phyloP scores from a whole-genome alignment of 2,888 invertebrate species.

The Noctua fimbriata region DNA sequence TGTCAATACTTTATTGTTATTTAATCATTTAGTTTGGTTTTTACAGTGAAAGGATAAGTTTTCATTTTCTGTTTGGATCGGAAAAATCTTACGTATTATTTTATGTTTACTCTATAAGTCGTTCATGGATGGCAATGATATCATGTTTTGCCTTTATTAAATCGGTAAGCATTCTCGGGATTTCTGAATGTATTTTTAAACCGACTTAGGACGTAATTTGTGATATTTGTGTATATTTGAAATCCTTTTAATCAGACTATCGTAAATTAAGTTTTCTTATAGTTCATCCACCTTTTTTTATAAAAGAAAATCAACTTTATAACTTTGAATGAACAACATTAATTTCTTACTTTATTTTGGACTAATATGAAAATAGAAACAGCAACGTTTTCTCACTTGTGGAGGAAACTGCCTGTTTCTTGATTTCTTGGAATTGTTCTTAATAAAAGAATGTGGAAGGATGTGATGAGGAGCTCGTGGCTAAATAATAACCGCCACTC shows the following conservation, averaged over 20 bases:
- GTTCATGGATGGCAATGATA: not conserved
- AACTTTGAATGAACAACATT: not conserved
- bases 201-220: not conserved
- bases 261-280: not conserved
- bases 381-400: not conserved
- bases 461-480: too few species aligned
- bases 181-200: constrained; percentile 10
- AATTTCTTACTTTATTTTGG: not conserved
- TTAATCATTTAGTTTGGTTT: not conserved
- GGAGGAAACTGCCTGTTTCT: not conserved
- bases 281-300: not conserved
- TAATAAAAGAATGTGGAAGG: too few species aligned
- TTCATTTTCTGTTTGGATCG: not conserved
- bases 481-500: too few species aligned
- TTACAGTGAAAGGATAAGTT: constrained; percentile 5
- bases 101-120: not conserved
- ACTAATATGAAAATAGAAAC: not conserved
- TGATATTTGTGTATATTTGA: constrained; percentile 4
- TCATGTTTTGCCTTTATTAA: not conserved
- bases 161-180: constrained; percentile 11
- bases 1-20: constrained; percentile 23
- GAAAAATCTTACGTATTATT: constrained; percentile 22
- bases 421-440: not conserved
- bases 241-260: not conserved
- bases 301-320: constrained; percentile 17